These are phyloP conservation scores for Poecile montanus DNA, from an alignment of 2,797 vertebrate species.

Conservation along the genomic window DNA sequence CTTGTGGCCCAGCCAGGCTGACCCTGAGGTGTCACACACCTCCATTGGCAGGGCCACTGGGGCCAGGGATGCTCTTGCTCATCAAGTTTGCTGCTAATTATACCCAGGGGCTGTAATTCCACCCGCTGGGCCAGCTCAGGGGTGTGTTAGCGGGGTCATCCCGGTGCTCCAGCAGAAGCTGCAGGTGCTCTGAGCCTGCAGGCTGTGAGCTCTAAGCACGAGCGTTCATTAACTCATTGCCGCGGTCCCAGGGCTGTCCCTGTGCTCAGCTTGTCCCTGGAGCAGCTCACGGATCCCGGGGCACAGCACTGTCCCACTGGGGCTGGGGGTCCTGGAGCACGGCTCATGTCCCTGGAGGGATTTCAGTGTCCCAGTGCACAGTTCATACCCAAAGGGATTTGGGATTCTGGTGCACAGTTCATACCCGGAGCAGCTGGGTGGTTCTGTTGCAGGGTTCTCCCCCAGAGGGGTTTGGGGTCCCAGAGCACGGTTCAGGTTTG, in stretches of 20 bases:
- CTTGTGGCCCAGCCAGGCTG: fast-evolving
- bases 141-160: not conserved
- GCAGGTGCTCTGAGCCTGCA: not conserved
- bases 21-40: not conserved
- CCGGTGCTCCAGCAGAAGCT: not conserved
- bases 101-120: not conserved
- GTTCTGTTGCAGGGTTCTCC: not conserved
- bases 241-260: not conserved
- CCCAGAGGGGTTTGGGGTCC: too few relatives aligned
- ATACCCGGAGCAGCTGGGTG: not conserved
- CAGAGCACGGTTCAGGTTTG: not conserved
- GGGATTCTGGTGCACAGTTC: not conserved
- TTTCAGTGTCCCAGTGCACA: too few relatives aligned
- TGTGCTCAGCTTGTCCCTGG: not conserved
- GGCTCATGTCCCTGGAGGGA: fast-evolving
- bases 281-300: not conserved
- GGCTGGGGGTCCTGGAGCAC: fast-evolving
- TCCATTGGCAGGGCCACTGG: not conserved
- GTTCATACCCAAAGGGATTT: not conserved
- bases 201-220: not conserved
- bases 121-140: not conserved
- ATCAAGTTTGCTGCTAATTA: not conserved
- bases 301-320: not conserved
- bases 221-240: not conserved
- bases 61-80: not conserved